Conservation (phyloP, 2,113 vertebrate species). For the Thermophis baileyi region DNA sequence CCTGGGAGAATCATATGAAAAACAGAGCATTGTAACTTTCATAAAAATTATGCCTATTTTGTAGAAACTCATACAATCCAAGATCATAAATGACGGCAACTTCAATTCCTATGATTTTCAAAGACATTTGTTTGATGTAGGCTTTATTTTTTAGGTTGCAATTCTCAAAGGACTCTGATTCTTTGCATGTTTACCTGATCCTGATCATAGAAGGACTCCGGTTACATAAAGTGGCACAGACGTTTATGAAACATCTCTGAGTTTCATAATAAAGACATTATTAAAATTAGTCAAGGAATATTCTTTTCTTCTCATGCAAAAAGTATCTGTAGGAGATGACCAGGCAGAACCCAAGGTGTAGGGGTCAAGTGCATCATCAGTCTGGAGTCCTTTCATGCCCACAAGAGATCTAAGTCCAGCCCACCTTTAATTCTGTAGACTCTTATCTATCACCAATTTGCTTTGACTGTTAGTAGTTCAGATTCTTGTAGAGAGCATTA, state of each 20-base stretch:
- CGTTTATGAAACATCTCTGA: background rate
- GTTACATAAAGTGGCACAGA: background rate
- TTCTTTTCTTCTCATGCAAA: background rate
- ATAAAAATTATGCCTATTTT: background rate
- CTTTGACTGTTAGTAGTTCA: background rate
- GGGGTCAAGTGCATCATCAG: background rate
- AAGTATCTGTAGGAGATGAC: background rate
- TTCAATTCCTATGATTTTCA: background rate
- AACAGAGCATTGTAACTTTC: background rate
- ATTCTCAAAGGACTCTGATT: background rate
- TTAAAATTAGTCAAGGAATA: background rate
- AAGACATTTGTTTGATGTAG: background rate
- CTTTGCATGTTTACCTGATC: background rate
- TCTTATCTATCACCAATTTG: background rate
- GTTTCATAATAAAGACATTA: background rate
- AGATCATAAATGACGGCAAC: background rate
- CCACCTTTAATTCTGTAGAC: background rate
- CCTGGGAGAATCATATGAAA: background rate
- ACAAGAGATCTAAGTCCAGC: background rate
- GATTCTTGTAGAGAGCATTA: background rate
- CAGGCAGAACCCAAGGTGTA: background rate
- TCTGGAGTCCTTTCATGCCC: background rate
- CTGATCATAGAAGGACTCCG: background rate
- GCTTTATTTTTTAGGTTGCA: background rate
- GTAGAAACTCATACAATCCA: background rate